A percentile compares a stretch with the other conserved stretches of the same genome.
Conservation (phyloP, 2,888 invertebrate species). For the Hydrotaea diabolus region DNA sequence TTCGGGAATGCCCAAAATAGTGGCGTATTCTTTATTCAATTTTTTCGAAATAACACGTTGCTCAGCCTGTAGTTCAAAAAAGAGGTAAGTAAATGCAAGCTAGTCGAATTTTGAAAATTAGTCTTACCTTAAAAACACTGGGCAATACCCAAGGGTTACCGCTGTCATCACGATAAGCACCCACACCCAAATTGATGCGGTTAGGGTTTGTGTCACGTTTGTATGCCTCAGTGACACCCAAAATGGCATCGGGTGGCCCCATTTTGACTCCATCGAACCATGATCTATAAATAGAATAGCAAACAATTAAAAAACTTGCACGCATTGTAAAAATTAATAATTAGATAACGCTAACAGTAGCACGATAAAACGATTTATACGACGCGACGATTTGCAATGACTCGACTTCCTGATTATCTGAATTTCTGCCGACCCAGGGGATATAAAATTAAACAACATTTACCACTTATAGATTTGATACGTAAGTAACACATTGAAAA, state of each 20-base stretch:
- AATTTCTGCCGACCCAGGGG: too few relatives aligned
- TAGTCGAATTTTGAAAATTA: background rate
- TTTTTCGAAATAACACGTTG: conserved; percentile 85
- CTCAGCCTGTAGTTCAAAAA: conserved; percentile 88
- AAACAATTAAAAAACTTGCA: too few relatives aligned
- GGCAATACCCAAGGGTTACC: conserved; percentile 98
- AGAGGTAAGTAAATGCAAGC: background rate
- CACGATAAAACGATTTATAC: too few relatives aligned
- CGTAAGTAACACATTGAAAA: background rate
- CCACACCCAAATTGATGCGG: conserved; percentile 97
- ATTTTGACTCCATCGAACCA: conserved; percentile 95
- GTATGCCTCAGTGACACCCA: conserved; percentile 98
- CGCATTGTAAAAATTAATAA: too few relatives aligned
- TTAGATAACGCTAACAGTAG: too few relatives aligned
- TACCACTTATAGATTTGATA: background rate
- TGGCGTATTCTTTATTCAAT: conserved; percentile 96
- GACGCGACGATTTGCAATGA: too few relatives aligned
- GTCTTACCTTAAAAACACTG: conserved; percentile 87
- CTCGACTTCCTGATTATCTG: too few relatives aligned
- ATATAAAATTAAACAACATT: background rate
- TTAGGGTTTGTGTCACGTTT: conserved; percentile 94
- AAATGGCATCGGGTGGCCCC: conserved; percentile 99
- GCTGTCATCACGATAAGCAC: conserved; percentile 98
- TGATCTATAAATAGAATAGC: conserved; percentile 74
- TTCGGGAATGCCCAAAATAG: conserved; percentile 92